phyloP scores from a whole-genome alignment of 2,797 vertebrate species.

The Sternotherus odoratus region DNA sequence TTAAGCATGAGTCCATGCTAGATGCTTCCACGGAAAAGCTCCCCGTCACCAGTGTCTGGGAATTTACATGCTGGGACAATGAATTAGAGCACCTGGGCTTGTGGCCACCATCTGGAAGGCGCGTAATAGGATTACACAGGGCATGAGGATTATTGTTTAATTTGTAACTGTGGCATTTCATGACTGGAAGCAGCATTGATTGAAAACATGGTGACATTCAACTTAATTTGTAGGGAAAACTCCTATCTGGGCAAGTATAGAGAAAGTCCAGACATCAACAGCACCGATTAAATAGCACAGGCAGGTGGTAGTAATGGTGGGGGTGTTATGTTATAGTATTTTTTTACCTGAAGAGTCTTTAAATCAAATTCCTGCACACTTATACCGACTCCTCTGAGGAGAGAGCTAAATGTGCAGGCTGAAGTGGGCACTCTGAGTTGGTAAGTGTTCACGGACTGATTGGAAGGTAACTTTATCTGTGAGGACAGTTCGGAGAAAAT shows the following conservation, averaged over 20 bases:
- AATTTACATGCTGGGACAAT: conserved; percentile 2
- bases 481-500: conserved; percentile 67
- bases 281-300: background rate
- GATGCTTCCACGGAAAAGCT: background rate
- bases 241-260: background rate
- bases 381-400: conserved; percentile 14
- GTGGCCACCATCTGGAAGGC: conserved; percentile 27
- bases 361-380: conserved; percentile 47
- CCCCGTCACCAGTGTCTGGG: background rate
- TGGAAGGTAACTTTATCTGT: conserved; percentile 67
- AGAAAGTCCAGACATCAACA: background rate
- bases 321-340: background rate
- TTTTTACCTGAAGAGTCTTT: conserved; percentile 37
- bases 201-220: background rate
- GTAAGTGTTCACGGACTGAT: conserved; percentile 65
- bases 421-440: conserved; percentile 44
- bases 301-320: background rate
- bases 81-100: conserved; percentile 15
- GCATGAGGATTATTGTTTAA: background rate
- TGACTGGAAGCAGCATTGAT: background rate
- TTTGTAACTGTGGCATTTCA: background rate
- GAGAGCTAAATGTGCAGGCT: conserved; percentile 35
- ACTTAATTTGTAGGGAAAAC: conserved; percentile 22
- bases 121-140: background rate
- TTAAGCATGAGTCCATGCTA: background rate